Evolutionary conservation across 2,113 vertebrate genomes (phyloP), one percentile per base, ranked within the genome.

Genomic region (Oreocharis arfaki): DNA sequence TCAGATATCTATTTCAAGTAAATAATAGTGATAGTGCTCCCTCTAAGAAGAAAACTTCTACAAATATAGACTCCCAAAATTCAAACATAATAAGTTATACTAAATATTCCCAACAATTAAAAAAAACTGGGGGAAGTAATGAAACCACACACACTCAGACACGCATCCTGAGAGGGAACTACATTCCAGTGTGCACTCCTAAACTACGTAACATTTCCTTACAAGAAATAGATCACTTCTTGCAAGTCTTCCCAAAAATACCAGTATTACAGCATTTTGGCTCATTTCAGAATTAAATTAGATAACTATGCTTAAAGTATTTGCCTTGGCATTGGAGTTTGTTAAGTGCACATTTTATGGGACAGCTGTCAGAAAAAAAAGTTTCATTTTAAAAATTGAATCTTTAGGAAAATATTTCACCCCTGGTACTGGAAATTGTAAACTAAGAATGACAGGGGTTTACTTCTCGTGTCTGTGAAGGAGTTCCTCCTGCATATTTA

Each of bases 151-250:
- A 44, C 5, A 42, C 16, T 28, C 9, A 60, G 10, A 49, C 10
- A 33, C 0, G 0, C 9, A 59, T 33, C 16, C n/a, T 30, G 46
- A 53, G 30, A 4, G 10, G 13, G 4, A 53, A 18, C 11, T 68
- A 12, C 23, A 42, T 87, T 81, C 30, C 30, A 67, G 6, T 21
- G 78, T n/a, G 8, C 11, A 33, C 16, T 77, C 11, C 14, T 84
- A 49, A 84, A 64, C 13, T 44, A 50, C 6, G 3, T 22, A 81
- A 53, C 1, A 75, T 75, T 87, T 81, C 11, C 28, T 35, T 53
- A 55, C 15, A 85, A 76, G 49, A 89, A 90, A 55, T 10, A 46
- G 28, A 80, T 63, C 5, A 27, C 7, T 59, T 26, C 5, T 63
- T 88, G 60, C 12, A 89, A 50, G 5, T 63, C 24, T 63, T 19